These are phyloP conservation scores for Phymanthus crucifer DNA, from an alignment of 92 coral and sea anemone species.

Conservation along the genomic window DNA sequence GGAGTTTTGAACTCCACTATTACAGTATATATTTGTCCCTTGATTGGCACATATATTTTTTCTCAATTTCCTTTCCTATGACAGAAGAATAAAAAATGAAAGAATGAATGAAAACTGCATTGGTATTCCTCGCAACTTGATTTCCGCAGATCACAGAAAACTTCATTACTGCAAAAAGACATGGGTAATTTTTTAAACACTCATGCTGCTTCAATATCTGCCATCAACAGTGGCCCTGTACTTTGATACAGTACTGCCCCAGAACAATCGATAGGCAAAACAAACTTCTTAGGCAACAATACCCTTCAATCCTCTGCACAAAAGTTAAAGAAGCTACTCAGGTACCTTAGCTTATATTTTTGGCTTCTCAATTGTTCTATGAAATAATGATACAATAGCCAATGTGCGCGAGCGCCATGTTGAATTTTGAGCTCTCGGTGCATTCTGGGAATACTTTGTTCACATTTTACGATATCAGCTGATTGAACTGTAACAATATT, in stretches of 20 bases:
- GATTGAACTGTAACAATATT: neutral
- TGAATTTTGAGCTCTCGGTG: neutral
- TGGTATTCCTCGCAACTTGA: too few species aligned
- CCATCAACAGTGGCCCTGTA: conserved; percentile 40
- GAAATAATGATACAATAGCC: conserved; percentile 26
- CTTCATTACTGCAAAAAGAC: conserved; percentile 36
- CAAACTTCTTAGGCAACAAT: neutral
- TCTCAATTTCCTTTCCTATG: too few species aligned
- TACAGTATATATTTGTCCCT: too few species aligned
- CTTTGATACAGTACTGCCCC: conserved; percentile 45
- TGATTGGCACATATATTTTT: too few species aligned
- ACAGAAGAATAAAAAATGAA: too few species aligned
- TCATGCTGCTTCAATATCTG: conserved; percentile 63
- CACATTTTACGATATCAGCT: neutral
- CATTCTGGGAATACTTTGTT: neutral
- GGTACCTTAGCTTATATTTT: neutral
- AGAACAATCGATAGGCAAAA: conserved; percentile 12
- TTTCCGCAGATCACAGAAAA: conserved; percentile 34
- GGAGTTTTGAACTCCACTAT: too few species aligned
- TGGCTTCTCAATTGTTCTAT: too few species aligned
- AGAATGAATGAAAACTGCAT: too few species aligned
- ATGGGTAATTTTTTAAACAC: conserved; percentile 36
- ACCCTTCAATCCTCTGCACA: neutral
- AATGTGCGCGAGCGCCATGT: conserved; percentile 18
- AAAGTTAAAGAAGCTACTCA: neutral